phyloP scores from a whole-genome alignment of 2,888 invertebrate species.

The Drosophila sordidula region DNA sequence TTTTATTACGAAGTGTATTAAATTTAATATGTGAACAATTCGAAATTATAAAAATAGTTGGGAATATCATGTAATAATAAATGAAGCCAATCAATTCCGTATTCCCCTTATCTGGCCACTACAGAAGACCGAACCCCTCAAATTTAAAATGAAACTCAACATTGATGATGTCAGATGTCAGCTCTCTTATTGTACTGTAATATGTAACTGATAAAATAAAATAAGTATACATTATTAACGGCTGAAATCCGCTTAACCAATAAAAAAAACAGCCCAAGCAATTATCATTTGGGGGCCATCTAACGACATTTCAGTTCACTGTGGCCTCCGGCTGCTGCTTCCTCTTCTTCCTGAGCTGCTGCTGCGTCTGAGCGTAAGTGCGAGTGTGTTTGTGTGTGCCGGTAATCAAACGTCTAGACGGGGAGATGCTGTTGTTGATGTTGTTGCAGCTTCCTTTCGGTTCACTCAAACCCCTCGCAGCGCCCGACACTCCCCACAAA shows the following conservation, averaged over 20 bases:
- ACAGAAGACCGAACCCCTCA: no score
- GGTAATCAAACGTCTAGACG: constrained; percentile 79
- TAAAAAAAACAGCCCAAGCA: constrained; percentile 18
- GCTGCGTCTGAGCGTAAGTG: constrained; percentile 41
- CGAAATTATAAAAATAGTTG: no score
- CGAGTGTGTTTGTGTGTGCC: constrained; percentile 39
- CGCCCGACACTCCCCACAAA: constrained; percentile 1
- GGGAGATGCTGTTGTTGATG: constrained; percentile 62
- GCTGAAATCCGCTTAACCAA: constrained; percentile 33
- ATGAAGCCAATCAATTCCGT: no score
- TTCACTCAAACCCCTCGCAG: constrained; percentile 20
- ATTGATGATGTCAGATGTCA: no score
- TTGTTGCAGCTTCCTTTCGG: constrained; percentile 69
- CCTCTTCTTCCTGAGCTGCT: constrained; percentile 28
- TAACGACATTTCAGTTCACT: constrained; percentile 34
- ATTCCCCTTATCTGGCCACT: no score
- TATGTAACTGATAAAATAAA: constrained; percentile 53
- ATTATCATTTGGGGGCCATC: constrained; percentile 41
- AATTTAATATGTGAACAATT: no score
- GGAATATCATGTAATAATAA: no score
- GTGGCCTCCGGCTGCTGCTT: constrained; percentile 29
- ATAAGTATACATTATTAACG: constrained; percentile 27
- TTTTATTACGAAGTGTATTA: no score
- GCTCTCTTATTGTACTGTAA: background rate
- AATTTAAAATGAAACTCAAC: no score